Percentiles rank a stretch among this genome's conserved stretches.
Evolutionary conservation across 1,140 invertebrate species (phyloP).

Genomic region (Spodoptera litura): DNA sequence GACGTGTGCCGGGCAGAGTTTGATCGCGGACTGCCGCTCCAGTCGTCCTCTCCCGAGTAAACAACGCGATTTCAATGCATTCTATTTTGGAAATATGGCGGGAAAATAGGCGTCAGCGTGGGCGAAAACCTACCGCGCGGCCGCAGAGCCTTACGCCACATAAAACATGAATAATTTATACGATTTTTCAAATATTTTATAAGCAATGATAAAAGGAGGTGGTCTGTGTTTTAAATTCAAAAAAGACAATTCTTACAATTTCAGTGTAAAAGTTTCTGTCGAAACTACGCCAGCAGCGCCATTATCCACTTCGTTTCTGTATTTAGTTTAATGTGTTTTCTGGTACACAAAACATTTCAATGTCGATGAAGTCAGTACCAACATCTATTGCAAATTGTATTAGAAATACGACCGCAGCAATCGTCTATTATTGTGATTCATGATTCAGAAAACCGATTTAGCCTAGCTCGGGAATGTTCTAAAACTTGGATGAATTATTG

Average conservation of each 20-base stretch:
- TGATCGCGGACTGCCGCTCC: conserved; percentile 81
- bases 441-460: conserved; percentile 69
- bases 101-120: conserved; percentile 76
- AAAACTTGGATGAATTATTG: conserved; percentile 55
- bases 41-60: conserved; percentile 76
- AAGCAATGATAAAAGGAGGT: conserved; percentile 19
- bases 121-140: conserved; percentile 71
- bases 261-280: background rate
- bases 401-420: conserved; percentile 52
- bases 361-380: conserved; percentile 22
- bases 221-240: too few relatives aligned
- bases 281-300: background rate
- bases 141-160: conserved; percentile 68
- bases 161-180: conserved; percentile 36
- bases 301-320: background rate
- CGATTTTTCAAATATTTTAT: conserved; percentile 10
- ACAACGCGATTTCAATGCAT: conserved; percentile 82
- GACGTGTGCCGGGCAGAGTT: conserved; percentile 71
- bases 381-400: conserved; percentile 9
- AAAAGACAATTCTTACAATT: background rate
- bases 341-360: conserved; percentile 17
- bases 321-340: background rate
- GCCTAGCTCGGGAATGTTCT: conserved; percentile 61
- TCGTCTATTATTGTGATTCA: conserved; percentile 66
- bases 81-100: conserved; percentile 85